Conservation (phyloP, 64 coral and sea anemone species). For the Stylophora pistillata region DNA sequence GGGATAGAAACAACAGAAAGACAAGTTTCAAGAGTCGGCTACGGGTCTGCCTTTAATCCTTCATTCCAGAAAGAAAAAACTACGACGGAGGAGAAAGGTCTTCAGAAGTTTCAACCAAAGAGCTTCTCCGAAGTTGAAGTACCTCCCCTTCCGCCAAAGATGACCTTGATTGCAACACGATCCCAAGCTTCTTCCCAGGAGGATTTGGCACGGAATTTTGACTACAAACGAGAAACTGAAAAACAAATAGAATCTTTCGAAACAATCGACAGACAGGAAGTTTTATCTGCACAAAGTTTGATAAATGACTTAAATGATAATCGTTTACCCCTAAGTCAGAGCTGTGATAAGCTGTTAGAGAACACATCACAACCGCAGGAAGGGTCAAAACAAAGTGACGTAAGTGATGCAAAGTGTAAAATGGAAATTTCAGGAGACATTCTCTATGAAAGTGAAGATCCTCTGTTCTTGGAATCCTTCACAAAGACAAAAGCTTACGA, state of each 20-base stretch:
- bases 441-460: background rate
- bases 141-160: slow-evolving; percentile 10
- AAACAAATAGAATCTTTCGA: background rate
- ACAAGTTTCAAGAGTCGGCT: background rate
- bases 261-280: background rate
- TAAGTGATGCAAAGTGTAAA: background rate
- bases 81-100: background rate
- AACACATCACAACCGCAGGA: background rate
- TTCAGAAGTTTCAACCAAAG: no score
- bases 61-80: background rate
- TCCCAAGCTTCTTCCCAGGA: background rate
- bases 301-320: background rate
- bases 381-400: background rate
- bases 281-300: background rate
- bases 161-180: background rate
- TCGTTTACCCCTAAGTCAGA: background rate
- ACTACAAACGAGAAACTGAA: slow-evolving; percentile 26
- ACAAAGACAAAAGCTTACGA: background rate
- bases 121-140: background rate
- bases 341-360: background rate
- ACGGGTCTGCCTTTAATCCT: background rate
- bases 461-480: background rate
- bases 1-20: background rate
- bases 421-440: background rate
- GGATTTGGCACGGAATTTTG: background rate